Evolutionary conservation across 2,113 vertebrate genomes (phyloP).

Genomic region (Malurus melanocephalus): DNA sequence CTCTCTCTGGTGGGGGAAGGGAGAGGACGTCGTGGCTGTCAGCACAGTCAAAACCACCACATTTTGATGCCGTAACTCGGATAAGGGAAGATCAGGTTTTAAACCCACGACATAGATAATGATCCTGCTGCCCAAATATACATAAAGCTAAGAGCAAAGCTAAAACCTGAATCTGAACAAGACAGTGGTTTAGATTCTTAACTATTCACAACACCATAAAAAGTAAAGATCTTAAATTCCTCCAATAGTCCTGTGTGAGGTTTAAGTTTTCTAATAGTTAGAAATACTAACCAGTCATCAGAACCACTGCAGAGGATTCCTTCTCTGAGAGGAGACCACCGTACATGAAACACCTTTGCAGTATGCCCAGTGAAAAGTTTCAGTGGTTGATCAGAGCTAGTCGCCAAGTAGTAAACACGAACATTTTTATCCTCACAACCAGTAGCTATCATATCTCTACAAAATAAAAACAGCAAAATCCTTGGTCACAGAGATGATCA

Average conservation of each 20-base stretch:
- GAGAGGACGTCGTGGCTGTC: too few relatives aligned
- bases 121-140: not conserved
- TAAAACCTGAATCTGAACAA: not conserved
- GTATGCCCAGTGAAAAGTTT: constrained; percentile 93
- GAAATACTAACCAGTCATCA: constrained; percentile 85
- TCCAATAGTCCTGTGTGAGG: not conserved
- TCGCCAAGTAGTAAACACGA: constrained; percentile 94
- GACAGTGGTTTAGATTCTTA: not conserved
- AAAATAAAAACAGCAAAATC: not conserved
- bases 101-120: not conserved
- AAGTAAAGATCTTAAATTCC: not conserved
- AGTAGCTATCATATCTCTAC: constrained; percentile 97
- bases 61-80: too few relatives aligned
- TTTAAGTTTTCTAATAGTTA: not conserved
- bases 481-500: not conserved
- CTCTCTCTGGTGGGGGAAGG: too few relatives aligned
- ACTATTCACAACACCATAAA: not conserved
- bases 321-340: constrained; percentile 95
- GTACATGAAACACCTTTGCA: constrained; percentile 94
- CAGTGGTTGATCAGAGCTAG: constrained; percentile 92
- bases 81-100: too few relatives aligned
- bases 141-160: not conserved
- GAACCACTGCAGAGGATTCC: constrained; percentile 97
- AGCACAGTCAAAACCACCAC: too few relatives aligned
- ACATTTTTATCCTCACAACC: constrained; percentile 97